Percentiles rank a stretch among this genome's conserved stretches.
These are phyloP conservation scores for Drosophila ogumai DNA, from an alignment of 1,140 invertebrate species.

Conservation along the genomic window DNA sequence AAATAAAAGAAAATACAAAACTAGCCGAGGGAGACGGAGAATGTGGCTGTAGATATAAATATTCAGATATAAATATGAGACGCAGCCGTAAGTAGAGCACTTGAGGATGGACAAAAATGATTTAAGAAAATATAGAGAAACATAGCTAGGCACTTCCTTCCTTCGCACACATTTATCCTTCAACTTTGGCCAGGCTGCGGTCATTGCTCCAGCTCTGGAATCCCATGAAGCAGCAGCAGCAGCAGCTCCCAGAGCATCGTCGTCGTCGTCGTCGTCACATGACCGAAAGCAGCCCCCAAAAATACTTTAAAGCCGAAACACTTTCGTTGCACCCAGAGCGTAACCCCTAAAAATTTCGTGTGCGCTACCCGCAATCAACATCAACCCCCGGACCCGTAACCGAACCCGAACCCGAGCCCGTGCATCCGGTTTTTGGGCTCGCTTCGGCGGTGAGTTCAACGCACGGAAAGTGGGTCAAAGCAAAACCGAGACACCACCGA, in stretches of 20 bases:
- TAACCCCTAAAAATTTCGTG: conserved; percentile 74
- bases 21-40: conserved; percentile 10
- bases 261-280: conserved; percentile 35
- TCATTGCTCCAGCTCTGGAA: conserved; percentile 73
- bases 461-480: conserved; percentile 88
- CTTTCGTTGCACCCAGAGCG: conserved; percentile 66
- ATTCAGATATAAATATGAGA: conserved; percentile 58
- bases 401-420: conserved; percentile 7
- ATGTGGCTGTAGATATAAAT: conserved; percentile 54
- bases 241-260: conserved; percentile 10
- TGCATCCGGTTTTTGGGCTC: conserved; percentile 29
- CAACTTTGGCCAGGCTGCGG: conserved; percentile 76
- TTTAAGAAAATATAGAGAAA: conserved; percentile 20
- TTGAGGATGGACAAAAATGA: conserved; percentile 12
- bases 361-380: conserved; percentile 26
- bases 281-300: conserved; percentile 36
- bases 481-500: conserved; percentile 59
- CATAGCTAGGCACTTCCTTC: conserved; percentile 1
- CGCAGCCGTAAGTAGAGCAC: conserved; percentile 18
- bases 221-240: conserved; percentile 24
- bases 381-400: neutral
- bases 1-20: conserved; percentile 17
- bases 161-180: conserved; percentile 64
- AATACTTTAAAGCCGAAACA: conserved; percentile 65
- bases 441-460: conserved; percentile 60